Evolutionary conservation across 53 echinoderm and acorn worm species (phyloP), one percentile per base, ranked within the genome.

Genomic region (Hippasteria phrygiana): DNA sequence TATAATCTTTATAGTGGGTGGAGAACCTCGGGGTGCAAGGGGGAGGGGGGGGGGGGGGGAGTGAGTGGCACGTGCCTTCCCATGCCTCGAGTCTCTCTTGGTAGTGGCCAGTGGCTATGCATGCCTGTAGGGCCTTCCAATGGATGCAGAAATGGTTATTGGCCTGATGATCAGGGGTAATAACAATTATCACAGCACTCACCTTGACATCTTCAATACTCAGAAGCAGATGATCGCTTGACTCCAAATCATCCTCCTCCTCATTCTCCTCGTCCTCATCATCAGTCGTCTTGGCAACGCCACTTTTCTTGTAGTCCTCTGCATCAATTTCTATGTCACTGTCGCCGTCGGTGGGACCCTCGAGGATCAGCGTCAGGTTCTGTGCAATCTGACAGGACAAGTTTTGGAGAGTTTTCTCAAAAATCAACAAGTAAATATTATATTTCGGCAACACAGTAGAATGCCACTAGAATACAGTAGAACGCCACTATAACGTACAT

Each of bases 181-280:
- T 22, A 22, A 82, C n/a, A n/a, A n/a, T 43, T 18, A 33, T 10
- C 1, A 20, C 7, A 43, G 40, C 34, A 59, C 55, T 80, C 72
- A 97, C 97, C 92, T 91, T 97, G 39, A 97, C 93, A 91, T 97
- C 97, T 51, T 97, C 93, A 74, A 97, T 85, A 69, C 97, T 97
- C 27, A 97, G 88, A 12, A 97, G 83, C n/a, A 97, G 83, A 43
- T 96, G 96, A 53, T 93, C 91, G 83, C 75, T 91, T 0, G 78
- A 46, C 55, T 89, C 93, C 26, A 75, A 86, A 27, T 91, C 91
- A 72, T 84, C 84, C 18, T 77, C 78, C 47, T 34, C 69, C n/a
- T 87, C 87, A 27, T 90, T 88, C 31, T 93, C 91, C 14, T 80
- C 56, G 71, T 69, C 59, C 31, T 93, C 91, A 26, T 80, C 56